phyloP scores from a whole-genome alignment of 2,113 vertebrate species.

The Takifugu bimaculatus region DNA sequence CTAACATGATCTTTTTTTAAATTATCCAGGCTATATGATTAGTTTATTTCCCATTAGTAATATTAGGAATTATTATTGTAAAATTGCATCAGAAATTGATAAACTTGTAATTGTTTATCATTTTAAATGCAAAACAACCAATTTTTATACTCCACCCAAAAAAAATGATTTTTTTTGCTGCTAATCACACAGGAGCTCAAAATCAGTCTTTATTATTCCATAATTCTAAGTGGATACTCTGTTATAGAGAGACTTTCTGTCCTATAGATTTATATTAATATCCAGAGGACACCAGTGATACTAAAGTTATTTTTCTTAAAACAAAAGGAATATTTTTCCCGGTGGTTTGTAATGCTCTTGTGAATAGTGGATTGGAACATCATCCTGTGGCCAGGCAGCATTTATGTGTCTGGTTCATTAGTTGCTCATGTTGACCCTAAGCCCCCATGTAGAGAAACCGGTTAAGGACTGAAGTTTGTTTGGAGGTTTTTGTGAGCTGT shows the following conservation, averaged over 20 bases:
- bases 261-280: slow-evolving; percentile 52
- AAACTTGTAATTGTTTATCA: background rate
- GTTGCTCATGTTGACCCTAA: slow-evolving; percentile 2
- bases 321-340: slow-evolving; percentile 48
- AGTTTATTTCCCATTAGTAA: slow-evolving; percentile 26
- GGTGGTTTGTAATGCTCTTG: slow-evolving; percentile 27
- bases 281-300: slow-evolving; percentile 36
- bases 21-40: slow-evolving; percentile 35
- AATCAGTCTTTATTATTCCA: slow-evolving; percentile 4
- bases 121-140: background rate
- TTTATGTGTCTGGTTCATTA: slow-evolving; percentile 13
- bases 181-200: background rate
- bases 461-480: background rate
- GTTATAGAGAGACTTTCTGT: slow-evolving; percentile 13
- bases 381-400: slow-evolving; percentile 53
- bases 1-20: slow-evolving; percentile 4
- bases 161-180: background rate
- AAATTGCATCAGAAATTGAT: slow-evolving; percentile 8
- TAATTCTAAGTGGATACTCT: background rate
- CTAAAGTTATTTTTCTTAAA: slow-evolving; percentile 52
- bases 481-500: slow-evolving; percentile 12
- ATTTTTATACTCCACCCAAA: slow-evolving; percentile 11
- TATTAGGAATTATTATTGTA: slow-evolving; percentile 26
- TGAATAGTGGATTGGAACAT: slow-evolving; percentile 22
- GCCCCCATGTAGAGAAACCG: background rate